Percentiles rank a stretch among this genome's conserved stretches.
phyloP scores from a whole-genome alignment of 2,797 vertebrate genomes.

The Vespertilio murinus region DNA sequence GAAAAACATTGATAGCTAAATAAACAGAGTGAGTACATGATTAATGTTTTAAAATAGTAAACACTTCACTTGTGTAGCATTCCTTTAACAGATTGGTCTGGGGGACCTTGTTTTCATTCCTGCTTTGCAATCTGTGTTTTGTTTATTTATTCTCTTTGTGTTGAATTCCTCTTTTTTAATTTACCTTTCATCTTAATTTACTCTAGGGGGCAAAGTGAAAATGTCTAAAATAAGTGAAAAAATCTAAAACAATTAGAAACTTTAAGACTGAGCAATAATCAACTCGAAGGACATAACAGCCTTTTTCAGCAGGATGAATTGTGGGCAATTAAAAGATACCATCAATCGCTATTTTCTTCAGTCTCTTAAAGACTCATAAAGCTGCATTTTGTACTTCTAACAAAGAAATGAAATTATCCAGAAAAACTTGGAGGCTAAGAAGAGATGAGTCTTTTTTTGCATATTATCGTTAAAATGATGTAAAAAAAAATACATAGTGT shows the following conservation, averaged over 20 bases:
- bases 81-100: slow-evolving; percentile 73
- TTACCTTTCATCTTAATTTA: slow-evolving; percentile 75
- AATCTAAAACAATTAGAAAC: slow-evolving; percentile 70
- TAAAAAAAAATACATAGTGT: neutral
- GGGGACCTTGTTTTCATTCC: slow-evolving; percentile 80
- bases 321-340: slow-evolving; percentile 56
- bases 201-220: slow-evolving; percentile 75
- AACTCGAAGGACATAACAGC: slow-evolving; percentile 47
- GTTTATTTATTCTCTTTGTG: slow-evolving; percentile 82
- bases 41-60: slow-evolving; percentile 84
- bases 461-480: neutral
- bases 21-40: slow-evolving; percentile 83
- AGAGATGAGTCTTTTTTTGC: neutral
- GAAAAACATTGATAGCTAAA: slow-evolving; percentile 82
- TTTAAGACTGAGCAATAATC: slow-evolving; percentile 65
- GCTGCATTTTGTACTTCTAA: slow-evolving; percentile 47
- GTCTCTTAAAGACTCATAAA: slow-evolving; percentile 43
- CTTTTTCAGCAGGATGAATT: slow-evolving; percentile 53
- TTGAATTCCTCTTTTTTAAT: slow-evolving; percentile 78
- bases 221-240: slow-evolving; percentile 77
- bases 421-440: neutral
- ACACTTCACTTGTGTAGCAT: slow-evolving; percentile 82
- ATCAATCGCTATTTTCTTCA: slow-evolving; percentile 59
- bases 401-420: slow-evolving; percentile 27
- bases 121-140: slow-evolving; percentile 80